A percentile compares a stretch with the other conserved stretches of the same genome.
These are phyloP conservation scores for Drosophila recens DNA, from an alignment of 2,888 invertebrate species.

Conservation along the genomic window DNA sequence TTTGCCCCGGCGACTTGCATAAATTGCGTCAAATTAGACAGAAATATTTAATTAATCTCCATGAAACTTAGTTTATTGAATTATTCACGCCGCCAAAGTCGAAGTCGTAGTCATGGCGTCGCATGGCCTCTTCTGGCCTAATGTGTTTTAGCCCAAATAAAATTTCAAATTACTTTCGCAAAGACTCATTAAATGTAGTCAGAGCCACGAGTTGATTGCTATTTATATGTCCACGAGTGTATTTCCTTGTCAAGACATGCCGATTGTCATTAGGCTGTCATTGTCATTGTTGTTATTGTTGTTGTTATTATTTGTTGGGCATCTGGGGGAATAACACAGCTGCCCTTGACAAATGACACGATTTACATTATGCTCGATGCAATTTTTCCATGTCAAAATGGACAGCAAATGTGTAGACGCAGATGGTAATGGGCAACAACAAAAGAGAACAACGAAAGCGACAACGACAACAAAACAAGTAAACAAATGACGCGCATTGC, in stretches of 20 bases:
- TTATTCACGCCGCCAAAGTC: slow-evolving; percentile 58
- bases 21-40: slow-evolving; percentile 81
- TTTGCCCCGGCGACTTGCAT: slow-evolving; percentile 61
- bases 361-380: slow-evolving; percentile 81
- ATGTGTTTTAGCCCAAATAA: slow-evolving; percentile 53
- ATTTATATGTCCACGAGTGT: slow-evolving; percentile 5
- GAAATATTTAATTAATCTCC: slow-evolving; percentile 80
- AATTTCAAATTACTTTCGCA: slow-evolving; percentile 70
- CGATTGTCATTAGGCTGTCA: slow-evolving; percentile 66
- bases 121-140: slow-evolving; percentile 17
- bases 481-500: slow-evolving; percentile 74
- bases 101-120: slow-evolving; percentile 20
- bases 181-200: slow-evolving; percentile 65
- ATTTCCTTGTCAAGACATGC: slow-evolving; percentile 41
- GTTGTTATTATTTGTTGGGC: slow-evolving; percentile 17
- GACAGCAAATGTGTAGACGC: slow-evolving; percentile 73
- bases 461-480: slow-evolving; percentile 23
- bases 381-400: slow-evolving; percentile 78
- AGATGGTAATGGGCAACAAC: slow-evolving; percentile 67
- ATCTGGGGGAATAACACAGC: slow-evolving; percentile 56
- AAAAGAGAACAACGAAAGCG: slow-evolving; percentile 20
- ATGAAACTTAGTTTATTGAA: slow-evolving; percentile 77
- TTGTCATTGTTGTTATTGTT: slow-evolving; percentile 14
- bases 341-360: slow-evolving; percentile 82
- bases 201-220: not conserved